A percentile compares a stretch with the other conserved stretches of the same genome.
Conservation (phyloP, 2,888 invertebrate genomes). For the Diarsia rubi region DNA sequence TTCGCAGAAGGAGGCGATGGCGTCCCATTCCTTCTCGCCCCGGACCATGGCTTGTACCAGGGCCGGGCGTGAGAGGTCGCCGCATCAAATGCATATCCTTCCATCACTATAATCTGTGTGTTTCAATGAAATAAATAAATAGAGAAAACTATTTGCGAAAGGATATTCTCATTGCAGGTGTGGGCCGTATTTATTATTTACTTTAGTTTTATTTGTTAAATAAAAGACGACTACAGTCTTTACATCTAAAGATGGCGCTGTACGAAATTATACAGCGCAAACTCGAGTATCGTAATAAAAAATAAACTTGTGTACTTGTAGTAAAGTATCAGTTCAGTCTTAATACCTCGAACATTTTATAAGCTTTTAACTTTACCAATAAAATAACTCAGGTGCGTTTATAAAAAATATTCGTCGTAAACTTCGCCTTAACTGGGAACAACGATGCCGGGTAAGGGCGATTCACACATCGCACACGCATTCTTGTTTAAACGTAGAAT, state of each 20-base stretch:
- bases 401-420: slow-evolving; percentile 67
- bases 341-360: slow-evolving; percentile 59
- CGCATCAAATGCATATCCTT: no score
- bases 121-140: background rate
- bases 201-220: background rate
- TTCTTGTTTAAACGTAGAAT: slow-evolving; percentile 28
- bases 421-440: slow-evolving; percentile 57
- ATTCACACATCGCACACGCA: slow-evolving; percentile 33
- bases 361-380: slow-evolving; percentile 67
- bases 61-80: no score
- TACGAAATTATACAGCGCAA: slow-evolving; percentile 46
- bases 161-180: background rate
- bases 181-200: background rate
- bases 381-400: slow-evolving; percentile 69
- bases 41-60: no score
- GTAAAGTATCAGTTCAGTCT: slow-evolving; percentile 47
- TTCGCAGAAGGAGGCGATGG: no score
- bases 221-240: background rate
- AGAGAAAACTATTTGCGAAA: background rate
- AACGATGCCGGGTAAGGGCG: slow-evolving; percentile 35
- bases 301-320: slow-evolving; percentile 37
- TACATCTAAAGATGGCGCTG: slow-evolving; percentile 32
- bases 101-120: background rate
- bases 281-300: slow-evolving; percentile 52
- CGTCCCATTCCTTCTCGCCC: no score